Conservation (phyloP, 2,888 invertebrate species). For the Ephialtes manifestator region DNA sequence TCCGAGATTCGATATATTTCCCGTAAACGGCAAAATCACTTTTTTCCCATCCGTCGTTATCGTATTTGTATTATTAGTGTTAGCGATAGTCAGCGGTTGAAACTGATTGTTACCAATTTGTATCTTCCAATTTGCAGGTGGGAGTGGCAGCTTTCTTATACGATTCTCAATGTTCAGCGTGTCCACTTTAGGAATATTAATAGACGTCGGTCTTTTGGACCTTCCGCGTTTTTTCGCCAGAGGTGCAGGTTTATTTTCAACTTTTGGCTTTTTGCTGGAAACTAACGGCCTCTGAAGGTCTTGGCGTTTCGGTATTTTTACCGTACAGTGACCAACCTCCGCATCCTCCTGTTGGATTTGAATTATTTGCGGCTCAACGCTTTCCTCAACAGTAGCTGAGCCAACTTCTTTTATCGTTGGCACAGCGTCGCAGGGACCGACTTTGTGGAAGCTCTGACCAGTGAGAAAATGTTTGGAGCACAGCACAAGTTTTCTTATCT, state of each 20-base stretch:
- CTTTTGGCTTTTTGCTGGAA: slow-evolving; percentile 84
- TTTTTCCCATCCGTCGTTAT: slow-evolving; percentile 80
- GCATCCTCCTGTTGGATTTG: slow-evolving; percentile 20
- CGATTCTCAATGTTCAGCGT: slow-evolving; percentile 77
- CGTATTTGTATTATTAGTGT: slow-evolving; percentile 75
- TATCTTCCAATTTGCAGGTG: slow-evolving; percentile 82
- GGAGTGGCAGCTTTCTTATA: slow-evolving; percentile 81
- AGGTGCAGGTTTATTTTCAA: slow-evolving; percentile 84
- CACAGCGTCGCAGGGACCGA: slow-evolving; percentile 83
- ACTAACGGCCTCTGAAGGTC: slow-evolving; percentile 78
- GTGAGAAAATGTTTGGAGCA: slow-evolving; percentile 84
- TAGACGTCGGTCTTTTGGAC: slow-evolving; percentile 81
- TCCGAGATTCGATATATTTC: slow-evolving; percentile 82
- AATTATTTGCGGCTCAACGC: neutral
- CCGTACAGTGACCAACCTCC: slow-evolving; percentile 65
- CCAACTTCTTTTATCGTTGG: slow-evolving; percentile 81
- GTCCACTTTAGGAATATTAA: slow-evolving; percentile 82
- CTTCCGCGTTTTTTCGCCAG: slow-evolving; percentile 84
- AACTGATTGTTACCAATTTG: slow-evolving; percentile 80
- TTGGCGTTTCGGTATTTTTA: slow-evolving; percentile 70
- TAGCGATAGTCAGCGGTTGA: slow-evolving; percentile 82
- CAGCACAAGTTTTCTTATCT: slow-evolving; percentile 83
- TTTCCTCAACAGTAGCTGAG: slow-evolving; percentile 51
- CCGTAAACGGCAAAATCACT: slow-evolving; percentile 83
- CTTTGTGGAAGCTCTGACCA: slow-evolving; percentile 82